Evolutionary conservation across 1,140 invertebrate species (phyloP), one percentile per base, ranked within the genome.

Genomic region (Vanessa atalanta): DNA sequence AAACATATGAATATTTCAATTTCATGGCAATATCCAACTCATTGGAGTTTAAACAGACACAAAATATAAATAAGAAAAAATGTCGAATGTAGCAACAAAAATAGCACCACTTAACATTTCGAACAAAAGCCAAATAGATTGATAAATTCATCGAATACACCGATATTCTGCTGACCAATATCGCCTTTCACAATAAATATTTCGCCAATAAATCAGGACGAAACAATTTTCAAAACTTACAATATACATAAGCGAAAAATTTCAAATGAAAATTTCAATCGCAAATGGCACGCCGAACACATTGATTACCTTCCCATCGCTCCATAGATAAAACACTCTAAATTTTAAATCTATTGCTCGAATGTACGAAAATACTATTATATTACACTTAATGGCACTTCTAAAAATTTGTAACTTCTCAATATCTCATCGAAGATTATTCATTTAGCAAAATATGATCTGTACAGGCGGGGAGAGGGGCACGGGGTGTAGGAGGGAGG

Each of bases 321-420:
- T 70, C 43, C 63, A 75, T 70, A 75, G 69, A 79, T 79, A 80
- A 81, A 53, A 80, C 47, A 70, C 69, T 80, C 79, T 84, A 84
- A 83, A 83, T 82, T 77, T 70, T 74, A 84, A 71, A 83, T 80
- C 81, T 88, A 87, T 88, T 86, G 84, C 79, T 87, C 75, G 79
- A 80, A 80, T 78, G 75, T 91, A 91, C 70, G 85, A 90, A 91
- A 91, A 91, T 90, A 91, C 85, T 87, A 87, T 90, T 78, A 77
- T 79, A 79, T 86, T 88, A 86, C 79, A 82, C 70, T 79, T 89
- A 91, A 91, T 91, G 89, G 89, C 89, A 91, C 89, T 89, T 91
- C 84, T 89, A 91, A 86, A 80, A 68, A 71, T 85, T 83, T 87
- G 79, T 85, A 81, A 78, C 73, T 81, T 72, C 79, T 79, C 50